Evolutionary conservation across 2,888 invertebrate genomes (phyloP), one percentile per base, ranked within the genome.

Genomic region (Griposia aprilina): DNA sequence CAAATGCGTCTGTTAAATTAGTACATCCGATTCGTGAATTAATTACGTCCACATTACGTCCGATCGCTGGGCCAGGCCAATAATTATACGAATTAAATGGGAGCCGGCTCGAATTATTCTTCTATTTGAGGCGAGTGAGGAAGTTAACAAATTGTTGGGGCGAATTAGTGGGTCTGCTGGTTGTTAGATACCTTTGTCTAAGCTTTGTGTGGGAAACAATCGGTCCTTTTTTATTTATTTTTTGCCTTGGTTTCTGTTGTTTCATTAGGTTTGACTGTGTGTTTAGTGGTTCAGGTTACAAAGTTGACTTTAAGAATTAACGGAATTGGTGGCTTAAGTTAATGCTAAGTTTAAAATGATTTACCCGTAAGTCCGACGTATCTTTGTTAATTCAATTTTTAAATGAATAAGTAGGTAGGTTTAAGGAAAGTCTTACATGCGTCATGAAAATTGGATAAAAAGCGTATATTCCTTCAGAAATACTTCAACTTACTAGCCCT

Each of bases 101-200:
- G 73, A 68, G 68, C 66, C 23, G 75, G 55, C 55, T 86, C 77
- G 78, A 74, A 78, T 82, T 78, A 81, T 83, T 82, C 67, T 76
- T 80, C 74, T 88, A 84, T 87, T 82, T 75, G 78, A 78, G 45
- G 59, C 60, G 62, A 76, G 55, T 79, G 68, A 80, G 82, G 78
- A 87, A 89, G 82, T 84, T 88, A 81, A 85, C 82, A 81, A 88
- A 88, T 88, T 77, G 85, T 82, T 77, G 77, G 78, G 79, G 70
- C 74, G 73, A 70, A 85, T 87, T 87, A 77, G 76, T 68, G 72
- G 71, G 68, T 70, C 76, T 78, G 70, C 57, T 55, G 70, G 71
- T 76, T 82, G 82, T 82, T 76, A 73, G 76, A 71, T 81, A 80
- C 75, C 70, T 82, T 87, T 87, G 75, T 87, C 71, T 75, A 57